Evolutionary conservation across 2,113 vertebrate species (phyloP).

Genomic region (Pyxicephalus adspersus): DNA sequence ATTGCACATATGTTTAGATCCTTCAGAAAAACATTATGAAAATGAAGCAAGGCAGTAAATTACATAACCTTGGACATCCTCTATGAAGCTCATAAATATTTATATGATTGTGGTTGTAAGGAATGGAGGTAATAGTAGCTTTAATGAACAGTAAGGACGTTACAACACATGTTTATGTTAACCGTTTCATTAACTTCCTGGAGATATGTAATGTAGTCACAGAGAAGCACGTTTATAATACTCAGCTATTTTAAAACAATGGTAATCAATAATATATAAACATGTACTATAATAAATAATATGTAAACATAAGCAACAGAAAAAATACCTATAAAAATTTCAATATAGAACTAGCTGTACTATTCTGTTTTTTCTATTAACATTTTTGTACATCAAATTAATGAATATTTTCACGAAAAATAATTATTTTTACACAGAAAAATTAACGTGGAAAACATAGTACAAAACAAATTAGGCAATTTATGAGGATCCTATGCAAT

Average conservation of each 20-base stretch:
- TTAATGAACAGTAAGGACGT: not conserved
- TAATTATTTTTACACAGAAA: not conserved
- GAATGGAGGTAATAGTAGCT: not conserved
- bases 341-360: too few relatives aligned
- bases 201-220: conserved; percentile 2
- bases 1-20: not conserved
- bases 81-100: not conserved
- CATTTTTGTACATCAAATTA: not conserved
- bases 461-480: too few relatives aligned
- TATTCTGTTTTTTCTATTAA: not conserved
- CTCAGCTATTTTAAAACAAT: not conserved
- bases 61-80: not conserved
- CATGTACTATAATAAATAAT: not conserved
- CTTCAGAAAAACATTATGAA: not conserved
- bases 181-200: conserved; percentile 14
- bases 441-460: not conserved
- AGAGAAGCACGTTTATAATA: not conserved
- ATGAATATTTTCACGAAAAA: conserved; percentile 28
- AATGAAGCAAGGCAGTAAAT: not conserved
- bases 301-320: not conserved
- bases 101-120: not conserved
- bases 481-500: not conserved
- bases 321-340: too few relatives aligned
- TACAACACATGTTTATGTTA: conserved; percentile 8
- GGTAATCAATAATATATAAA: conserved; percentile 2